Evolutionary conservation across 2,797 vertebrate genomes (phyloP).

Genomic region (Tolypeutes matacus): DNA sequence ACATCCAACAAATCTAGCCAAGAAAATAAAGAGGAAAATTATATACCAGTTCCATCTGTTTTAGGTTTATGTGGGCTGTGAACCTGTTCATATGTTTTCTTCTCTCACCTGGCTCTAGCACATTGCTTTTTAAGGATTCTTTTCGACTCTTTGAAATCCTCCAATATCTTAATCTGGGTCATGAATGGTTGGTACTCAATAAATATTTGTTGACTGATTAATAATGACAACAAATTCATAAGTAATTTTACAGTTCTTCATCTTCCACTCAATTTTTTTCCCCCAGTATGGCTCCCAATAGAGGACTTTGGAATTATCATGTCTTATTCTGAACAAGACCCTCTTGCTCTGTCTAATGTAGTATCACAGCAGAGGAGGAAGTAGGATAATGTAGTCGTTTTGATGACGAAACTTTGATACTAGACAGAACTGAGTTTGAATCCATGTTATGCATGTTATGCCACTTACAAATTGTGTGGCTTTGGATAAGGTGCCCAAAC

Average conservation of each 20-base stretch:
- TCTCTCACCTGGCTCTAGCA: neutral
- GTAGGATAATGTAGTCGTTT: neutral
- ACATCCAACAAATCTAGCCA: neutral
- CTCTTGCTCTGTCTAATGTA: neutral
- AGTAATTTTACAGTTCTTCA: neutral
- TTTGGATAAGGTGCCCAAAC: neutral
- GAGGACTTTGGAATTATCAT: neutral
- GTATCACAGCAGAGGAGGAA: neutral
- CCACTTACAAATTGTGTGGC: neutral
- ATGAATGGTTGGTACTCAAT: neutral
- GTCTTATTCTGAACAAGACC: neutral
- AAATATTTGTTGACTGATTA: neutral
- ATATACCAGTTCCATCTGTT: neutral
- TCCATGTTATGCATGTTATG: neutral
- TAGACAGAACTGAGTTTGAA: neutral
- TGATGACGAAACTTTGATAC: neutral
- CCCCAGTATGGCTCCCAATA: neutral
- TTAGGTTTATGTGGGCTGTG: neutral
- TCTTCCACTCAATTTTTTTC: neutral
- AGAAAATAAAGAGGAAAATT: neutral
- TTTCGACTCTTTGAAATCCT: neutral
- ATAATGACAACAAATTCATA: neutral
- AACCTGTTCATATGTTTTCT: neutral
- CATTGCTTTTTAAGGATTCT: neutral
- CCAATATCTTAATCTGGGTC: neutral